Evolutionary conservation across 2,113 vertebrate species (phyloP), one percentile per base, ranked within the genome.

Genomic region (Antigone vipio): DNA sequence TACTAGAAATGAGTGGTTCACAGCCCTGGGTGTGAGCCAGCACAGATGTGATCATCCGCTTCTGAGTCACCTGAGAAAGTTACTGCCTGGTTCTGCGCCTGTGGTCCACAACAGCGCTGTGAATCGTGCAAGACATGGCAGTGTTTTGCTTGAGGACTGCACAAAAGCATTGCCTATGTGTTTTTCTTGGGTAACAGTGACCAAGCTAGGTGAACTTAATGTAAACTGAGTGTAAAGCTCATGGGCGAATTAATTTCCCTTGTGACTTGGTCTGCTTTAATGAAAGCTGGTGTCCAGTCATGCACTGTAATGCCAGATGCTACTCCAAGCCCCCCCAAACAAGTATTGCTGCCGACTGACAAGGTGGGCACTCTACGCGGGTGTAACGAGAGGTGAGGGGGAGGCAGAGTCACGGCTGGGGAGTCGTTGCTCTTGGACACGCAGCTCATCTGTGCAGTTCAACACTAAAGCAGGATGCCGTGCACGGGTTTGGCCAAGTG

Each of bases 301-400:
- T 14, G 9, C 20, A 7, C 63, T 52, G 17, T 27, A 66, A 45
- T 77, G 42, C 29, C 34, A 56, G 35, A 7, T 80, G 34, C 15
- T 76, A 11, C 38, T 58, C 29, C 24, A 26, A 0, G 9, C 11
- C 17, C 45, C 5, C 5, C 26, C 40, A 5, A 8, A 29, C 0
- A 4, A 34, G 15, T 59, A 1, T 30, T 75, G 42, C 66, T 85
- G 71, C 75, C 0, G 0, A 0, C 34, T 56, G 75, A 11, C 0
- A 0, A 58, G n/a, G 4, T 74, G 56, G 30, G 49, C 23, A 22
- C 35, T 32, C 15, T 12, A 3, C 2, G 0, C 1, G 0, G 76
- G 35, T 52, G 35, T 27, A 18, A 9, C 13, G 20, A 73, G 44
- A 44, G 53, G 29, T 22, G 90, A 42, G 26, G 29, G 52, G 35